These are phyloP conservation scores for Antrozous pallidus DNA, from an alignment of 2,797 vertebrate species.

Conservation along the genomic window DNA sequence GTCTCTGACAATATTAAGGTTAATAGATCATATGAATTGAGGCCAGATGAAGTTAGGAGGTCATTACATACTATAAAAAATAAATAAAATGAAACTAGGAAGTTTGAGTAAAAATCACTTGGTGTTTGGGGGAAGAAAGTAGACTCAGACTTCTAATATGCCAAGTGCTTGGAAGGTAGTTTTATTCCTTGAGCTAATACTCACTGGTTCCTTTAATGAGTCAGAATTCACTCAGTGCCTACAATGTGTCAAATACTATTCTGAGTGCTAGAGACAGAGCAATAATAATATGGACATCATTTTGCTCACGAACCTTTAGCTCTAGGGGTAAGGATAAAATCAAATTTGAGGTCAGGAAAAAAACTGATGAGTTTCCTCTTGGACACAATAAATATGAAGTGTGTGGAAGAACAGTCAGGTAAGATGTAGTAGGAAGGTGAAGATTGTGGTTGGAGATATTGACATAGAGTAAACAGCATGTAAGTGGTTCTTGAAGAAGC, in stretches of 20 bases:
- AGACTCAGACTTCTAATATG: not conserved
- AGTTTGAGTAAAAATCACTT: not conserved
- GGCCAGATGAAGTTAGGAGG: not conserved
- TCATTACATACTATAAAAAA: not conserved
- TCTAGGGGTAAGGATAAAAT: not conserved
- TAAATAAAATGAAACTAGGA: not conserved
- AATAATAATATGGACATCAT: not conserved
- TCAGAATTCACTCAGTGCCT: not conserved
- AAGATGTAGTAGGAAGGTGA: not conserved
- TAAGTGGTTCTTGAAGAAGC: not conserved
- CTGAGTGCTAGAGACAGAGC: not conserved
- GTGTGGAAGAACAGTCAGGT: not conserved
- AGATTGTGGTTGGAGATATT: not conserved
- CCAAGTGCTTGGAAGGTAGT: not conserved
- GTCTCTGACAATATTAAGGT: not conserved
- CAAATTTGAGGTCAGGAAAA: not conserved
- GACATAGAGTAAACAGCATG: not conserved
- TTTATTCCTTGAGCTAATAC: not conserved
- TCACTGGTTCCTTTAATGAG: not conserved
- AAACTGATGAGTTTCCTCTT: not conserved
- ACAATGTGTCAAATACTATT: not conserved
- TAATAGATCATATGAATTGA: not conserved
- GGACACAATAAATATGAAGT: not conserved
- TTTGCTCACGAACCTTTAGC: not conserved
- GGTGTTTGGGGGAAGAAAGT: not conserved